A percentile compares a stretch with the other conserved stretches of the same genome.
Evolutionary conservation across 2,888 invertebrate species (phyloP).

Genomic region (Electrophaes corylata): DNA sequence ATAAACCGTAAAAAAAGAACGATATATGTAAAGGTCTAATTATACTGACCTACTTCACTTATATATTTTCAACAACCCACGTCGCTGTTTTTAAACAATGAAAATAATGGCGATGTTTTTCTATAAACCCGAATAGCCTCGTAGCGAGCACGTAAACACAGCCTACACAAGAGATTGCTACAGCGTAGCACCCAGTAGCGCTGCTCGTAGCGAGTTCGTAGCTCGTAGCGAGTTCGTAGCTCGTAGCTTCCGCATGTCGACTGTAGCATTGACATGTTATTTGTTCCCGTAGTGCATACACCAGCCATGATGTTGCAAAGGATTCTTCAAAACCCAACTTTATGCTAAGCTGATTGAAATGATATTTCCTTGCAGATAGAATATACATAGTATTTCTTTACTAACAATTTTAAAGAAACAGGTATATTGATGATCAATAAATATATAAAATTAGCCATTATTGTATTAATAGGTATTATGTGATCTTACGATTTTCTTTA

Average conservation of each 20-base stretch:
- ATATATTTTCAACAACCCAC: no score
- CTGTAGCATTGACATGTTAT: neutral
- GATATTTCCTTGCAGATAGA: neutral
- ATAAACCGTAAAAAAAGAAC: no score
- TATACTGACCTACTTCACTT: no score
- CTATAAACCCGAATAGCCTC: slow-evolving; percentile 14
- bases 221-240: neutral
- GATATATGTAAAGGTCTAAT: no score
- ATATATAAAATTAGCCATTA: no score
- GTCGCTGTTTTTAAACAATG: neutral
- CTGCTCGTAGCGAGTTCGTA: slow-evolving; percentile 2
- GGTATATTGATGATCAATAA: no score
- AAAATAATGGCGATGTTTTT: neutral
- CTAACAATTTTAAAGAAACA: no score
- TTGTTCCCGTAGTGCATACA: neutral
- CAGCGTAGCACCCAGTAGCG: slow-evolving; percentile 12
- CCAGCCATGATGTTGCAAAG: neutral
- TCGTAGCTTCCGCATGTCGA: neutral
- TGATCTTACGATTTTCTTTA: no score
- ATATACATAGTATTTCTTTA: slow-evolving; percentile 4
- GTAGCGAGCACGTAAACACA: slow-evolving; percentile 16
- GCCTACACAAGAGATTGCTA: slow-evolving; percentile 20
- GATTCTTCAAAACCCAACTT: neutral
- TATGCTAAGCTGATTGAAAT: neutral
- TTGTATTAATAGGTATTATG: no score